Base-by-base conservation (phyloP, 2,888 invertebrate species). In the Tipula helvola region DNA sequence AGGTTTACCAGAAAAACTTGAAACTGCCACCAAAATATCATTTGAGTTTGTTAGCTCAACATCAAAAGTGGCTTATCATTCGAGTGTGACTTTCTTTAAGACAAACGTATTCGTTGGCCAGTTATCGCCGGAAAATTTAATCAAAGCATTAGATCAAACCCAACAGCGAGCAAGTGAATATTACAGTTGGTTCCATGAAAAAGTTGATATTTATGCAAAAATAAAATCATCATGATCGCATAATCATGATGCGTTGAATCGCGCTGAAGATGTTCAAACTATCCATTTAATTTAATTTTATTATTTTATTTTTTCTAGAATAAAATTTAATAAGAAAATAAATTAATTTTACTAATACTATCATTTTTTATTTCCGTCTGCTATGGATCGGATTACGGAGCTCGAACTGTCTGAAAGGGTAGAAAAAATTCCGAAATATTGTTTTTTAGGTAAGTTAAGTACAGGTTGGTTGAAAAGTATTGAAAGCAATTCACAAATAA, bases 181-280 rank as follows among this genome's bases (percentile, higher is more conserved):
- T 89, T 95, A 95, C 90, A 93, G 94, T 89, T 95, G 95, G 95
- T 93, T 96, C 88, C 94, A 95, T 90, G 93, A 96, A 92, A 95
- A 97, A 93, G 94, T 96, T 52, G 94, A 96, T 90, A 92, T 94
- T 44, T 93, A 95, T 90, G 95, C 95, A 10, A 94, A 95, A 92
- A 94, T 95, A 91, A 94, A 95, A 90, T 95, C 94, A 94, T 91
- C 91, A 36, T 83, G 83, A 83, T 83, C 36, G 16, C 5, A 16
- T 16, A 1, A 28, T 28, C 28, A 28, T 28, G 28, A 28, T 28
- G 28, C 28, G 28, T 28, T 28, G 16, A 16, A 16, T 16, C 7
- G 52, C 0, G 10, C 16, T 52, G 16, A 52, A 52, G 1, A 16
- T 5, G 5, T 52, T 52, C 16, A 52, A 52, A 5, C 16, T 7